These are phyloP conservation scores for Ctenicera cuprea DNA, from an alignment of 2,888 invertebrate species.

Conservation along the genomic window DNA sequence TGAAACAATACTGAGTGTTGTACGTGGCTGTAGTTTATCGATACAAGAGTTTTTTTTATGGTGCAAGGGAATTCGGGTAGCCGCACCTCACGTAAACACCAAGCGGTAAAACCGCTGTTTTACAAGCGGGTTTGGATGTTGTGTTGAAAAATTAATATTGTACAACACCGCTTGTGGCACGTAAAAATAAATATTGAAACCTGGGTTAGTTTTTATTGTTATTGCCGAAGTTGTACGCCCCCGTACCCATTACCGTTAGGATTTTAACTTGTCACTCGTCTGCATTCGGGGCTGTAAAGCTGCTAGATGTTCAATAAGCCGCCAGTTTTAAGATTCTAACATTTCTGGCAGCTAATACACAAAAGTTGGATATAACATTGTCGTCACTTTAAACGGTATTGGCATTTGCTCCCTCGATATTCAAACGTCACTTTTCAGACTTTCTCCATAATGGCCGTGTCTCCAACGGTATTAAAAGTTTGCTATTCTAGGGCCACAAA, in stretches of 20 bases:
- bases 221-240: conserved; percentile 59
- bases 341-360: conserved; percentile 33
- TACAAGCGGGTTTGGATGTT: conserved; percentile 58
- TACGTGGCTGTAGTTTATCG: conserved; percentile 33
- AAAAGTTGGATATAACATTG: conserved; percentile 33
- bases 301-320: conserved; percentile 33
- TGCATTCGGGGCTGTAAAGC: conserved; percentile 25
- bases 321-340: conserved; percentile 28
- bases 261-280: conserved; percentile 54
- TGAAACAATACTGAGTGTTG: background rate
- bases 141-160: conserved; percentile 67
- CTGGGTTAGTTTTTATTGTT: conserved; percentile 66
- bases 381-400: conserved; percentile 30
- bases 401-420: conserved; percentile 33
- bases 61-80: conserved; percentile 37
- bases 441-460: conserved; percentile 33
- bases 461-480: conserved; percentile 42
- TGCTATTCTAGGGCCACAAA: conserved; percentile 23
- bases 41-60: conserved; percentile 40
- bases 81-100: conserved; percentile 61
- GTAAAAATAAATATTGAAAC: conserved; percentile 67
- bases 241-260: conserved; percentile 59
- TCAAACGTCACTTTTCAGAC: conserved; percentile 40
- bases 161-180: conserved; percentile 61
- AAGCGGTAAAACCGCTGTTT: conserved; percentile 64